Conservation (phyloP, 2,797 vertebrate species). For the Sylvilagus floridanus region DNA sequence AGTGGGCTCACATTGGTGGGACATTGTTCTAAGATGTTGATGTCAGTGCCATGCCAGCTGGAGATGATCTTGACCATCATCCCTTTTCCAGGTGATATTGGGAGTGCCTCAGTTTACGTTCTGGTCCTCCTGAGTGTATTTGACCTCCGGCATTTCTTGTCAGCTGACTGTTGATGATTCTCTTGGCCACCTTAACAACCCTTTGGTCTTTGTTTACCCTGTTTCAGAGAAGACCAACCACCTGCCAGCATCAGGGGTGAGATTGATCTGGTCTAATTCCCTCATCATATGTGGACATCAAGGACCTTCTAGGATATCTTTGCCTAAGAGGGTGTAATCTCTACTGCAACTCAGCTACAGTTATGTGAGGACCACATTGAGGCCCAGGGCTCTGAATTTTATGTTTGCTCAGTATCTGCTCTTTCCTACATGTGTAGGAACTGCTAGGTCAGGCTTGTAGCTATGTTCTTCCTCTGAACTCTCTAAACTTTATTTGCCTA, state of each 20-base stretch:
- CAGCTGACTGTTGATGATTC: background rate
- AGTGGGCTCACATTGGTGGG: background rate
- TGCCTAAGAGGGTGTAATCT: background rate
- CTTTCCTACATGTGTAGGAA: background rate
- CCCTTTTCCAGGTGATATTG: background rate
- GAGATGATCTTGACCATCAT: background rate
- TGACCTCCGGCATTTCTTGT: background rate
- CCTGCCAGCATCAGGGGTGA: background rate
- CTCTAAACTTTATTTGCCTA: constrained; percentile 66
- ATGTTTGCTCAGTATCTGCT: background rate
- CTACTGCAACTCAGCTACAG: background rate
- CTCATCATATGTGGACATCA: background rate
- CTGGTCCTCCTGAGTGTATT: background rate
- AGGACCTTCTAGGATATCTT: background rate
- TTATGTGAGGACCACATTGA: background rate
- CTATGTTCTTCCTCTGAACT: constrained; percentile 66
- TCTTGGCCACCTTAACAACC: background rate
- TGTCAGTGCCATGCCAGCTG: background rate
- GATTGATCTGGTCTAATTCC: background rate
- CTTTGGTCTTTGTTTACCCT: background rate
- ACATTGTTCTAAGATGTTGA: background rate
- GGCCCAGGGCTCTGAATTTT: background rate
- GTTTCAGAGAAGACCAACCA: background rate
- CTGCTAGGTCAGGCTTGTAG: background rate
- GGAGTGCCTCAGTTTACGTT: background rate